phyloP scores from a whole-genome alignment of 2,797 vertebrate genomes.

The Paguma larvata region DNA sequence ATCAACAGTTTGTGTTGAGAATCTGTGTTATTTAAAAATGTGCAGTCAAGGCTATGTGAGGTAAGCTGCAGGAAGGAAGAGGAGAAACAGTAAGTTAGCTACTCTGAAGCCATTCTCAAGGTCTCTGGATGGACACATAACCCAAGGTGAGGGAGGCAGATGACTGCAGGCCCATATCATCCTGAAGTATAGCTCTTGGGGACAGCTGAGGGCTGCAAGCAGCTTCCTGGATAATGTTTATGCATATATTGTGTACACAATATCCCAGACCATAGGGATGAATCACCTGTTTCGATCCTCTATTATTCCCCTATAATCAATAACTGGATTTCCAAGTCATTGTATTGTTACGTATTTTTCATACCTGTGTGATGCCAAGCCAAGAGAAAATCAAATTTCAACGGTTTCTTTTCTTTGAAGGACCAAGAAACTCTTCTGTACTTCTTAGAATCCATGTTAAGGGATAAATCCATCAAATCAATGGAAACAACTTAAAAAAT shows the following conservation, averaged over 20 bases:
- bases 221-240: neutral
- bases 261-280: neutral
- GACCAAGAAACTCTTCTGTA: constrained; percentile 91
- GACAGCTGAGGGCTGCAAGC: neutral
- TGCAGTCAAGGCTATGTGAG: neutral
- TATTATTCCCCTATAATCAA: neutral
- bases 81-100: neutral
- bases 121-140: neutral
- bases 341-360: neutral
- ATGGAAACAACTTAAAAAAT: constrained; percentile 92
- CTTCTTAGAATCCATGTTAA: constrained; percentile 91
- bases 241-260: neutral
- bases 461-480: constrained; percentile 90
- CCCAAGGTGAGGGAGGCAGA: neutral
- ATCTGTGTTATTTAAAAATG: neutral
- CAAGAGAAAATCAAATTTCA: constrained; percentile 94
- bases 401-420: constrained; percentile 92
- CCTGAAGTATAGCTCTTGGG: fast-evolving
- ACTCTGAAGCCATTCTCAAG: neutral
- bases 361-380: constrained; percentile 92
- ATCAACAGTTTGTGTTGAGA: neutral
- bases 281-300: neutral
- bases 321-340: neutral
- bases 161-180: neutral
- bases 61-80: neutral